Base-by-base conservation (phyloP, 2,888 invertebrate genomes). In the Parnassius smintheus region DNA sequence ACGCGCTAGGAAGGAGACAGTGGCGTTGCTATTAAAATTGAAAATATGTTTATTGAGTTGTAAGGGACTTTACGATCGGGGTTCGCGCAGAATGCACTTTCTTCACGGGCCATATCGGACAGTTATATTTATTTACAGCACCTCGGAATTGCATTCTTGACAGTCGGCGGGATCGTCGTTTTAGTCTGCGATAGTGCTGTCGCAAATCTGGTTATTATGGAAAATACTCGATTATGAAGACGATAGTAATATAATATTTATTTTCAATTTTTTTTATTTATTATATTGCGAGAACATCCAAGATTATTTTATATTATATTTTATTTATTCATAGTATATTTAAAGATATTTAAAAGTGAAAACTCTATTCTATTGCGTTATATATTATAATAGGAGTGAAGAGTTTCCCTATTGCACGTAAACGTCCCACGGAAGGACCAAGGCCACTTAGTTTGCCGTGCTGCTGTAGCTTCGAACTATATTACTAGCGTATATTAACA, bases 61-160 rank as follows among this genome's bases (percentile, higher is more conserved):
- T 88, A 76, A 75, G 73, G 70, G 73, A 76, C 73, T 88, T 87
- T 87, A 88, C 78, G 86, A 81, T 73, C 66, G 73, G 75, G 70
- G 75, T 75, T 72, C 72, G 76, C 62, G 68, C 71, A 75, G 75
- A 75, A 74, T 77, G 78, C 82, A 82, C 83, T 85, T 83, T 82
- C 82, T 77, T 76, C 75, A 69, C 67, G 56, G 44, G 77, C 75
- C 70, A 70, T 74, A 78, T 77, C 76, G 70, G 88, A 89, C 89
- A 86, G 80, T 85, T 84, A 85, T 83, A 85, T 83, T 84, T 88
- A 86, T 89, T 88, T 87, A 87, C 81, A 81, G 74, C 78, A 73
- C 71, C 74, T 79, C 78, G 78, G 66, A 64, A 73, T 74, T 70
- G 70, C 71, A 68, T 66, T 70, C 69, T 62, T 57, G 67, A 70